Conservation (phyloP, 2,113 vertebrate genomes). For the Callochromis pleurospilus region DNA sequence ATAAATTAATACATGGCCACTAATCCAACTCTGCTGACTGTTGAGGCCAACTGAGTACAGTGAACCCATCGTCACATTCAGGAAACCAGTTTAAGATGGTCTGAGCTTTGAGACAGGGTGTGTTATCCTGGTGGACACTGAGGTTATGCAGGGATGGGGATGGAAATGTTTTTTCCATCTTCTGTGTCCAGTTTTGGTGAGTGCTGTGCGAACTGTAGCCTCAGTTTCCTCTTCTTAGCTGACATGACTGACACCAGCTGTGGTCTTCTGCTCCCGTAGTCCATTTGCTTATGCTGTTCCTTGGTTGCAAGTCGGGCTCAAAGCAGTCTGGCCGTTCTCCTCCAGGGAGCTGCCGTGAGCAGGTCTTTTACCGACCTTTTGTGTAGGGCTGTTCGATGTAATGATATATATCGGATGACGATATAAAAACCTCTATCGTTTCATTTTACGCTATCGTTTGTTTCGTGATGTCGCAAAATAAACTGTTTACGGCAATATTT, state of each 20-base stretch:
- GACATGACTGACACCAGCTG: neutral
- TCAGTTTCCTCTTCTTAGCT: neutral
- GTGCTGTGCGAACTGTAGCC: neutral
- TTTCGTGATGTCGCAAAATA: no score
- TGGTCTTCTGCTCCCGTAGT: neutral
- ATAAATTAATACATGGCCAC: neutral
- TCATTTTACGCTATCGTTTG: rapidly evolving
- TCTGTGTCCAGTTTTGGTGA: neutral
- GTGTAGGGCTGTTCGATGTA: no score
- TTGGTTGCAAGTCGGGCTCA: neutral
- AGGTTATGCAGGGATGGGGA: rapidly evolving
- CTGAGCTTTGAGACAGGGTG: neutral
- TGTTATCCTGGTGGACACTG: neutral
- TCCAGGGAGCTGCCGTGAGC: rapidly evolving
- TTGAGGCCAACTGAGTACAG: neutral
- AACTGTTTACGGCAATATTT: no score
- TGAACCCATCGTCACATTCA: rapidly evolving
- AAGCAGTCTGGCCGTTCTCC: neutral
- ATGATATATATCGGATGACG: no score
- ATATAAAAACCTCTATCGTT: no score
- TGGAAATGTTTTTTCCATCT: neutral
- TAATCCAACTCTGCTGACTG: neutral
- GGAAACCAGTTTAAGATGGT: neutral
- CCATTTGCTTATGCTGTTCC: neutral
- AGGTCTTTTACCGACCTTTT: neutral